These are phyloP conservation scores for Microcebus tavaratra DNA, from an alignment of 2,113 vertebrate genomes.

Conservation along the genomic window DNA sequence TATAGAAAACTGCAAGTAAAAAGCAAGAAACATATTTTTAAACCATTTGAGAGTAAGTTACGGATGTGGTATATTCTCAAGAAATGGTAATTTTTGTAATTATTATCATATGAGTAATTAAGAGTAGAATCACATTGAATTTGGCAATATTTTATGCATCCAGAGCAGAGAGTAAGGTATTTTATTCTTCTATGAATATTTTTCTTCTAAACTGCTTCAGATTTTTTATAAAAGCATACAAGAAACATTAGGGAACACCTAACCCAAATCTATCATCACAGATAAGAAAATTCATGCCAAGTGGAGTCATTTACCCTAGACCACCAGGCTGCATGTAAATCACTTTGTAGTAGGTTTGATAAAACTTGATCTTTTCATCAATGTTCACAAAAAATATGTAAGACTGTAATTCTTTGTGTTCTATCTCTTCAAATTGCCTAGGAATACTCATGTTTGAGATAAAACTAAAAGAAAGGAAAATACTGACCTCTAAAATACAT, in stretches of 20 bases:
- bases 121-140: not conserved
- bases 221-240: not conserved
- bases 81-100: not conserved
- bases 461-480: slow-evolving; percentile 9
- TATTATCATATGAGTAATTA: not conserved
- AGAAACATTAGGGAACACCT: not conserved
- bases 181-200: not conserved
- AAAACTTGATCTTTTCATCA: not conserved
- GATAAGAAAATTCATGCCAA: not conserved
- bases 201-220: not conserved
- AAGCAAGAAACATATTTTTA: not conserved
- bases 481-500: not conserved
- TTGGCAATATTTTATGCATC: not conserved
- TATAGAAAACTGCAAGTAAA: not conserved
- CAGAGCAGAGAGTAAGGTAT: not conserved
- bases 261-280: not conserved
- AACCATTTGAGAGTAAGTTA: not conserved
- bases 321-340: not conserved
- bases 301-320: not conserved
- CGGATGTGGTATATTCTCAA: not conserved
- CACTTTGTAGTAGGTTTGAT: not conserved
- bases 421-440: not conserved
- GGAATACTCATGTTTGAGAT: not conserved
- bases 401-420: not conserved
- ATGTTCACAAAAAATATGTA: not conserved